Evolutionary conservation across 2,888 invertebrate species (phyloP).

Genomic region (Seira sanloemensis): DNA sequence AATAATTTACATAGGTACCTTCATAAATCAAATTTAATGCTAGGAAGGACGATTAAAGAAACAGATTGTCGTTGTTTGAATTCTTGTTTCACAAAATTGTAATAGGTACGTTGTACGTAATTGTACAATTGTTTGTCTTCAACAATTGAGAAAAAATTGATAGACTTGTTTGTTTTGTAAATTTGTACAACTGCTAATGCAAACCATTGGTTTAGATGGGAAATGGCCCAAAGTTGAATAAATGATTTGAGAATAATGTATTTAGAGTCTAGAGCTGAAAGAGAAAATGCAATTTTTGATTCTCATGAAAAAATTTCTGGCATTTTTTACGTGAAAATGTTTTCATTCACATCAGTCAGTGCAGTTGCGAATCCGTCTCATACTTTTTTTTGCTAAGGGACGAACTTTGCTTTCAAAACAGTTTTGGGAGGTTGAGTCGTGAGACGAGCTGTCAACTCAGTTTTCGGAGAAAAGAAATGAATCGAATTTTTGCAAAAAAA

Average conservation of each 20-base stretch:
- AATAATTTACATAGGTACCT: too few relatives aligned
- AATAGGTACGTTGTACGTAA: not conserved
- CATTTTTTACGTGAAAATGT: not conserved
- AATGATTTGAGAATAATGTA: not conserved
- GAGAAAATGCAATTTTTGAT: not conserved
- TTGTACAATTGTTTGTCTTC: too few relatives aligned
- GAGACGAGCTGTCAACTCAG: constrained; percentile 55
- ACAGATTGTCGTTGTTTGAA: not conserved
- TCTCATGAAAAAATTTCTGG: not conserved
- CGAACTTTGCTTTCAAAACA: not conserved
- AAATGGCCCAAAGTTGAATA: too few relatives aligned
- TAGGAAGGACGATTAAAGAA: not conserved
- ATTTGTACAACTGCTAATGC: too few relatives aligned
- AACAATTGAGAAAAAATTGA: not conserved
- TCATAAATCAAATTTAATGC: constrained; percentile 4
- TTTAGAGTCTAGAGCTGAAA: not conserved
- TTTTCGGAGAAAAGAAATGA: not conserved
- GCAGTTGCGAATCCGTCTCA: not conserved
- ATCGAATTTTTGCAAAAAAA: not conserved
- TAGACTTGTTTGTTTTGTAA: not conserved
- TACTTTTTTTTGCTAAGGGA: not conserved
- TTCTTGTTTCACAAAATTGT: not conserved
- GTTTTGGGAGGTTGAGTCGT: constrained; percentile 60
- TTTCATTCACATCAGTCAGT: not conserved
- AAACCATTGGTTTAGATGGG: too few relatives aligned